Evolutionary conservation across 2,113 vertebrate genomes (phyloP).

Genomic region (Desmodus rotundus): DNA sequence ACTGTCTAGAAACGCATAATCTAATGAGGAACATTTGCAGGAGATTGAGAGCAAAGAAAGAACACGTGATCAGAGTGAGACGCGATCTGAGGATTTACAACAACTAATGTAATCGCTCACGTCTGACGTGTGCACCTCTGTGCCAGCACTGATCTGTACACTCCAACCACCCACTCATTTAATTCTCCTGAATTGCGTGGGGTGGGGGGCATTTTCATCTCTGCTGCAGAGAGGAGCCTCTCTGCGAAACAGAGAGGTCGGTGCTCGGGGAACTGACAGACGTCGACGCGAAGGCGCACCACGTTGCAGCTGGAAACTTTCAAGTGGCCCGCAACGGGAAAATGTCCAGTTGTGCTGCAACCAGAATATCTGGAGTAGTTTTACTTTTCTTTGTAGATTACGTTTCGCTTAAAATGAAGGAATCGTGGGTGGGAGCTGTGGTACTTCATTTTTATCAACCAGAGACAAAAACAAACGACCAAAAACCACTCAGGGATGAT

Average conservation of each 20-base stretch:
- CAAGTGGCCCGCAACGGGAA: background rate
- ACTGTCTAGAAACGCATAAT: background rate
- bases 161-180: background rate
- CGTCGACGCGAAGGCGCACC: background rate
- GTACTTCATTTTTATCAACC: background rate
- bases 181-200: background rate
- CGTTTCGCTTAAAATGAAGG: background rate
- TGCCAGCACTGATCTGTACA: background rate
- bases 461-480: background rate
- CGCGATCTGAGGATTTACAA: background rate
- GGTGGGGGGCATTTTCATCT: background rate
- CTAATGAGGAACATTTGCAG: background rate
- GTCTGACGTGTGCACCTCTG: rapidly evolving
- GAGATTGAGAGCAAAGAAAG: background rate
- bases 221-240: background rate
- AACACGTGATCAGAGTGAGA: rapidly evolving
- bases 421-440: background rate
- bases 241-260: background rate
- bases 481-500: background rate
- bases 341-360: background rate
- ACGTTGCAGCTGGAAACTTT: background rate
- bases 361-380: background rate
- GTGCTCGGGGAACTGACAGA: background rate
- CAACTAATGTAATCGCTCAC: background rate
- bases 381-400: background rate